Conservation (phyloP, 2,888 invertebrate genomes). For the Tenthredo scrophulariae region DNA sequence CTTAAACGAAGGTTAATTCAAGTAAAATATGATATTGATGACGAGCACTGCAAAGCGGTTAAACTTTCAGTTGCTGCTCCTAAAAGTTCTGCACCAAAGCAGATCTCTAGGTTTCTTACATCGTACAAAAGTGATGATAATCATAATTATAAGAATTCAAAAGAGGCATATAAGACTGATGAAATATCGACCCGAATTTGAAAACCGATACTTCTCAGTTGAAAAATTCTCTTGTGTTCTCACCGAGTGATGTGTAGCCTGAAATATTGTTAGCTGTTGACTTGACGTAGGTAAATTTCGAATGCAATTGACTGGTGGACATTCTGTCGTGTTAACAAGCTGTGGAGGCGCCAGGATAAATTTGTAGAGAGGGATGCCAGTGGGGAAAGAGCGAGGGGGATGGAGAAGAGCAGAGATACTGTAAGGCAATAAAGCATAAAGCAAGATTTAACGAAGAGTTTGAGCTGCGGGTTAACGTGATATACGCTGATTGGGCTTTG, state of each 20-base stretch:
- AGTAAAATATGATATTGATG: not conserved
- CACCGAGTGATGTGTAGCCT: not conserved
- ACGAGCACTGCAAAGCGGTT: not conserved
- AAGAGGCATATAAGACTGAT: not conserved
- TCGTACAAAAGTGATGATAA: not conserved
- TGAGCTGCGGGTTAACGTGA: slow-evolving; percentile 65
- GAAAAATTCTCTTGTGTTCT: not conserved
- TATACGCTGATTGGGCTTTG: slow-evolving; percentile 63
- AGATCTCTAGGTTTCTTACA: not conserved
- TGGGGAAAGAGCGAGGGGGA: slow-evolving; percentile 12
- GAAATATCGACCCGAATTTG: not conserved
- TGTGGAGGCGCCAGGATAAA: slow-evolving; percentile 7
- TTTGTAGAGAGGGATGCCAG: slow-evolving; percentile 14
- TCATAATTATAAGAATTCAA: not conserved
- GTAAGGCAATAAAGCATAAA: slow-evolving; percentile 58
- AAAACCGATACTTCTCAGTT: not conserved
- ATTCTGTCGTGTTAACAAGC: slow-evolving; percentile 40
- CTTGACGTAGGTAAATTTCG: not conserved
- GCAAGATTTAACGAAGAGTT: slow-evolving; percentile 66
- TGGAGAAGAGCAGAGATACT: slow-evolving; percentile 50
- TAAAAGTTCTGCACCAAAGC: not conserved
- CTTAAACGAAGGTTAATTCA: too few relatives aligned
- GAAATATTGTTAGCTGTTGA: not conserved
- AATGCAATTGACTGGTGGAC: slow-evolving; percentile 19
- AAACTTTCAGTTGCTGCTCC: not conserved